A percentile compares a stretch with the other conserved stretches of the same genome.
Evolutionary conservation across 1,140 invertebrate genomes (phyloP).

Genomic region (Hesperophylax magnus): DNA sequence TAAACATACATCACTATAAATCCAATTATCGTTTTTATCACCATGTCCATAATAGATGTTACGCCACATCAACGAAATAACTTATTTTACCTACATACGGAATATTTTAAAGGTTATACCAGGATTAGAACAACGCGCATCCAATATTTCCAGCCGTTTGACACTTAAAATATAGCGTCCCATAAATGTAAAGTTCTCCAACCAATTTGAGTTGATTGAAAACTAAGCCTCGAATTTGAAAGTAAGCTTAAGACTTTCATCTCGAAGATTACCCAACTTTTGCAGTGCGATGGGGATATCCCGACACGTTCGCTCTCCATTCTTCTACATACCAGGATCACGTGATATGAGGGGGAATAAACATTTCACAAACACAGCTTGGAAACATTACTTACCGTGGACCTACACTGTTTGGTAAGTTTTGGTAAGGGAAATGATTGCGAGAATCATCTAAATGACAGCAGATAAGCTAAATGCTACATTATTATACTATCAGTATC

Average conservation of each 20-base stretch:
- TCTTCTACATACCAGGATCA: background rate
- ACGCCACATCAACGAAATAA: too few relatives aligned
- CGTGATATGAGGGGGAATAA: background rate
- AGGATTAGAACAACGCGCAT: too few relatives aligned
- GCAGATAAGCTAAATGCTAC: too few relatives aligned
- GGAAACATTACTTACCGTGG: background rate
- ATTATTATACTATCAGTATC: too few relatives aligned
- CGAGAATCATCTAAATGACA: background rate
- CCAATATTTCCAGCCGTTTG: conserved; percentile 32
- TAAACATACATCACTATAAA: too few relatives aligned
- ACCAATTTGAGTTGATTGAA: conserved; percentile 58
- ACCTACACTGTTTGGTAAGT: background rate
- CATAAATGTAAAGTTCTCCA: conserved; percentile 57
- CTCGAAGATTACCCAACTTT: conserved; percentile 55
- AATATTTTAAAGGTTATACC: too few relatives aligned
- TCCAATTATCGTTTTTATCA: too few relatives aligned
- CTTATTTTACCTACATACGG: too few relatives aligned
- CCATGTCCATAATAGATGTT: too few relatives aligned
- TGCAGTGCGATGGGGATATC: conserved; percentile 51
- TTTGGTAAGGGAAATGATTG: background rate
- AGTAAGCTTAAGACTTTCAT: conserved; percentile 58
- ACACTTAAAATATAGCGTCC: conserved; percentile 42
- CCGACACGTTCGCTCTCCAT: conserved; percentile 40
- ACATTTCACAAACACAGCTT: background rate
- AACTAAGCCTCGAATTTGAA: conserved; percentile 55